Evolutionary conservation across 2,888 invertebrate genomes (phyloP).

Genomic region (Caenorhabditis parvicauda): DNA sequence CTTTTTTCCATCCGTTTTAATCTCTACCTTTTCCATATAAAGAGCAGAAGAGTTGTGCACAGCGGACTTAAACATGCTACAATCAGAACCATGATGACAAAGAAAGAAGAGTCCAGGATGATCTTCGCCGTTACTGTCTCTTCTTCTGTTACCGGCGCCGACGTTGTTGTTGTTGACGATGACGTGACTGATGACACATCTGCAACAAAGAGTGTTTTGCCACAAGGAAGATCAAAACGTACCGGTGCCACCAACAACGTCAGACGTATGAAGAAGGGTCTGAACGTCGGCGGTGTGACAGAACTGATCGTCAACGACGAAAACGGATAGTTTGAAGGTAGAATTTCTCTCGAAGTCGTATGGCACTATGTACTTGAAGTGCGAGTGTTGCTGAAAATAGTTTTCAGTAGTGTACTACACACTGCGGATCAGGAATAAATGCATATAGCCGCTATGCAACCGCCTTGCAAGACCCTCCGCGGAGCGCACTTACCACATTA

Average conservation of each 20-base stretch:
- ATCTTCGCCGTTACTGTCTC: not conserved
- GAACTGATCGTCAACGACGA: constrained; percentile 35
- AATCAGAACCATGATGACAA: constrained; percentile 15
- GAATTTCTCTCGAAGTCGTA: constrained; percentile 6
- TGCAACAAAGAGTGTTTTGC: too few relatives aligned
- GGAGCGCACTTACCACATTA: too few relatives aligned
- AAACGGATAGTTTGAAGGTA: constrained; percentile 28
- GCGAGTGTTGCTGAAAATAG: too few relatives aligned
- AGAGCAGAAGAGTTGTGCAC: constrained; percentile 15
- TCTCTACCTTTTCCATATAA: constrained; percentile 15
- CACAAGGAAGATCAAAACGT: not conserved
- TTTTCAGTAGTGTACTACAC: too few relatives aligned
- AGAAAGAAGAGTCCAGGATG: constrained; percentile 11
- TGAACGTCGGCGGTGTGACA: constrained; percentile 31
- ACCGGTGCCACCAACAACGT: not conserved
- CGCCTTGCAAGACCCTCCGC: too few relatives aligned
- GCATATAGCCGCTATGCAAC: too few relatives aligned
- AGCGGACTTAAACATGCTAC: constrained; percentile 18
- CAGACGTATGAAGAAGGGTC: constrained; percentile 21
- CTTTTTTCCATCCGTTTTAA: not conserved
- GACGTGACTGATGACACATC: too few relatives aligned
- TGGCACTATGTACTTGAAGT: too few relatives aligned
- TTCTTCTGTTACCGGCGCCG: too few relatives aligned
- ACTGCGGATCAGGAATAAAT: too few relatives aligned
- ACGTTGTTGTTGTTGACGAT: too few relatives aligned